Evolutionary conservation across 2,113 vertebrate species (phyloP).

Genomic region (Pipa parva): DNA sequence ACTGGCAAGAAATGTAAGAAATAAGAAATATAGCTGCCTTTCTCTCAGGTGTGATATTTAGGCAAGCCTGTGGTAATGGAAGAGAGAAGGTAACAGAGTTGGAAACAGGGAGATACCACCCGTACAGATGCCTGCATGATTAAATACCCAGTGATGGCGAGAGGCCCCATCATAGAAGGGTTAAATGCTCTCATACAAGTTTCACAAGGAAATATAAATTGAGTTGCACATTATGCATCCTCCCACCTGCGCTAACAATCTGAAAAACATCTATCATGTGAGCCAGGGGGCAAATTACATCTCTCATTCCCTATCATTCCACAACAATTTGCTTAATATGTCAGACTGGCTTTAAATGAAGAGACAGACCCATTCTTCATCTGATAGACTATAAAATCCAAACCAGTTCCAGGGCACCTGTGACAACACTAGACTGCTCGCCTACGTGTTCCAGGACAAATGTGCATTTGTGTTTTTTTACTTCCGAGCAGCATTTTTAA

Average conservation of each 20-base stretch:
- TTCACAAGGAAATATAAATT: neutral
- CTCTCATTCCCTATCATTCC: neutral
- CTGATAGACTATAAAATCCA: neutral
- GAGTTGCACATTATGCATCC: conserved; percentile 3
- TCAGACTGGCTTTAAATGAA: neutral
- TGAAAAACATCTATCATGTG: neutral
- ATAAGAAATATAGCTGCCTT: no score
- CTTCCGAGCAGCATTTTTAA: neutral
- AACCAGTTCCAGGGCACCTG: neutral
- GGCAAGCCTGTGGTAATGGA: no score
- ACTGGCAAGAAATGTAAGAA: no score
- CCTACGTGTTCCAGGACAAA: neutral
- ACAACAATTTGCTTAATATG: conserved; percentile 18
- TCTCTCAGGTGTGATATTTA: no score
- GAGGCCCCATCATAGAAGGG: no score
- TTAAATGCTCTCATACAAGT: conserved; percentile 5
- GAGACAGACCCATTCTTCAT: neutral
- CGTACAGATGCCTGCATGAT: neutral
- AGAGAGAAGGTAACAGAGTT: no score
- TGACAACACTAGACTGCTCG: neutral
- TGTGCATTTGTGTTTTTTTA: no score
- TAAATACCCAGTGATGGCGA: neutral
- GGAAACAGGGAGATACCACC: neutral
- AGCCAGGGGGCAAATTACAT: neutral
- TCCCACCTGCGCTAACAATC: neutral